phyloP scores from a whole-genome alignment of 2,113 vertebrate genomes.

The Cisticola juncidis region DNA sequence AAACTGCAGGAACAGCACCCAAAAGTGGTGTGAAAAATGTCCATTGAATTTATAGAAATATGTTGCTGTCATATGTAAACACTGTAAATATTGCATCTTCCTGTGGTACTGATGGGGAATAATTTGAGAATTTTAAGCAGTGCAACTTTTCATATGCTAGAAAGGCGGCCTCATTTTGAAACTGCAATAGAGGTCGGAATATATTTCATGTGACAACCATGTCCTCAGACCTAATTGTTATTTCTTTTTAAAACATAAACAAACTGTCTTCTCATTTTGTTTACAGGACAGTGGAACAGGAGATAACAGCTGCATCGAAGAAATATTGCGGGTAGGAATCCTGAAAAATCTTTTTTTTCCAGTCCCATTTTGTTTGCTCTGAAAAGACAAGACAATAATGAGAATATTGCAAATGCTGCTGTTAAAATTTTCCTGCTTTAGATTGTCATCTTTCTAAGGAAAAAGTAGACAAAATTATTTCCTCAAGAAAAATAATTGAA shows the following conservation, averaged over 20 bases:
- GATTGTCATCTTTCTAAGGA: not conserved
- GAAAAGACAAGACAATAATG: not conserved
- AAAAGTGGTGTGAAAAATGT: not conserved
- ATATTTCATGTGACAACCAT: conserved; percentile 1
- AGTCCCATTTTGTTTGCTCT: not conserved
- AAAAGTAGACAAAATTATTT: conserved; percentile 23
- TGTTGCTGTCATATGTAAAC: not conserved
- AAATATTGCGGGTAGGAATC: conserved; percentile 84
- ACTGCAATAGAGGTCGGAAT: not conserved
- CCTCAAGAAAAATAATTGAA: conserved; percentile 12
- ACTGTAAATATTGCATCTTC: not conserved
- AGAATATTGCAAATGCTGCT: not conserved
- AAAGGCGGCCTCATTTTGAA: conserved; percentile 17
- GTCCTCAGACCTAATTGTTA: conserved; percentile 29
- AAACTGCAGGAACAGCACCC: not conserved
- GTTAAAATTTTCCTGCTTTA: not conserved
- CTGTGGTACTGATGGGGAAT: not conserved
- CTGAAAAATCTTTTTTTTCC: not conserved
- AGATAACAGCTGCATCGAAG: conserved; percentile 83
- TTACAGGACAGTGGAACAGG: conserved; percentile 82
- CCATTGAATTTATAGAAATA: not conserved
- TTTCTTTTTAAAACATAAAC: conserved; percentile 32
- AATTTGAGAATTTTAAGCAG: conserved; percentile 7
- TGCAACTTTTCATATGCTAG: not conserved
- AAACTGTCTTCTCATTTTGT: conserved; percentile 54